Evolutionary conservation across 2,113 vertebrate genomes (phyloP).

Genomic region (Hypocryptadius cinnamomeus): DNA sequence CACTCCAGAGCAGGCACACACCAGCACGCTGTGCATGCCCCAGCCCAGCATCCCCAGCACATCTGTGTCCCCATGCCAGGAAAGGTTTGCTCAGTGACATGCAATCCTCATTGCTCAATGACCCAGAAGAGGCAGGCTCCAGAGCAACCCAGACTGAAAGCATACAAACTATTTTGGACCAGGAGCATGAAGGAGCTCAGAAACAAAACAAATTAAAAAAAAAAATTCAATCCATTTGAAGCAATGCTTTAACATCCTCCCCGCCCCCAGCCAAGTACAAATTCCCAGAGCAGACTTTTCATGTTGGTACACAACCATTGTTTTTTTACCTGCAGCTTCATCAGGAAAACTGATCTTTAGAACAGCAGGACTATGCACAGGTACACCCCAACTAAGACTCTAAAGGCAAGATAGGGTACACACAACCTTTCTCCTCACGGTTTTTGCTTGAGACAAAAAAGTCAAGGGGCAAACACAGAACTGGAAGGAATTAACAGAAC

Average conservation of each 20-base stretch:
- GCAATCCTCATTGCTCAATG: background rate
- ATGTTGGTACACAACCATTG: background rate
- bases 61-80: rapidly evolving
- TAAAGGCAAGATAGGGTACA: background rate
- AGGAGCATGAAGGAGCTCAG: background rate
- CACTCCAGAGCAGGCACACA: background rate
- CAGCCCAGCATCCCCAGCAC: background rate
- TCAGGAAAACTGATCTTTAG: background rate
- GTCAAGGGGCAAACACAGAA: background rate
- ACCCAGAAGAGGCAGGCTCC: background rate
- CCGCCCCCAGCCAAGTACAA: rapidly evolving
- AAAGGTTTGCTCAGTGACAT: background rate
- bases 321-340: background rate
- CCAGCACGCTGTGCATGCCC: rapidly evolving
- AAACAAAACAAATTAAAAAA: background rate
- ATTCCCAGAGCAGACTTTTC: background rate
- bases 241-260: background rate
- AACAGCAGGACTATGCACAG: background rate
- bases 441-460: background rate
- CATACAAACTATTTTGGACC: background rate
- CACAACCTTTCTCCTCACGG: background rate
- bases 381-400: background rate
- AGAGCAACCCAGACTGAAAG: background rate
- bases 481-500: background rate
- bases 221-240: background rate